Conservation (phyloP, 2,113 vertebrate species). For the Psephotus haematonotus region DNA sequence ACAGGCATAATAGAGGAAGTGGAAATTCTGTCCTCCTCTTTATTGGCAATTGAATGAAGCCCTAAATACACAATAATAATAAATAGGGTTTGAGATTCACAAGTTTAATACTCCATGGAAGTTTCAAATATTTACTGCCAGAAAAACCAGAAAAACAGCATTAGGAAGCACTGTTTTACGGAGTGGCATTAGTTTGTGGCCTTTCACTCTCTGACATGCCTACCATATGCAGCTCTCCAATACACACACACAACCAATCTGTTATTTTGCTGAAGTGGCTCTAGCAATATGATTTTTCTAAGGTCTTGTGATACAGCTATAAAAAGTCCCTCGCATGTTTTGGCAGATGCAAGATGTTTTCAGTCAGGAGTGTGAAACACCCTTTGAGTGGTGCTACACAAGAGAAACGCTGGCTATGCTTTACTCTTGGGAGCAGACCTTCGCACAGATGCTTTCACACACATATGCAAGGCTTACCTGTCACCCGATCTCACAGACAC, state of each 20-base stretch:
- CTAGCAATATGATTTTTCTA: not conserved
- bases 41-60: not conserved
- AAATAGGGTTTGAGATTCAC: not conserved
- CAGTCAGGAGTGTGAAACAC: not conserved
- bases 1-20: not conserved
- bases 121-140: not conserved
- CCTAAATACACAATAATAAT: not conserved
- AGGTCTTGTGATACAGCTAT: not conserved
- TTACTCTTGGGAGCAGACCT: not conserved
- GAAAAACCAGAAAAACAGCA: not conserved
- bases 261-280: not conserved
- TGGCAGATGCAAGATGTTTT: conserved; percentile 18
- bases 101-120: not conserved
- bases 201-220: not conserved
- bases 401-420: not conserved
- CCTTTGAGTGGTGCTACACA: not conserved
- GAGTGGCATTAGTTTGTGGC: not conserved
- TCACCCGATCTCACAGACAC: not conserved
- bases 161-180: not conserved
- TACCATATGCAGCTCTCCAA: not conserved
- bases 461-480: not conserved
- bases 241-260: not conserved
- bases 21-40: not conserved
- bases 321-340: not conserved
- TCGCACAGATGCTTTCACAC: not conserved